Conservation (phyloP, 2,888 invertebrate species). For the Abscondita cerata region DNA sequence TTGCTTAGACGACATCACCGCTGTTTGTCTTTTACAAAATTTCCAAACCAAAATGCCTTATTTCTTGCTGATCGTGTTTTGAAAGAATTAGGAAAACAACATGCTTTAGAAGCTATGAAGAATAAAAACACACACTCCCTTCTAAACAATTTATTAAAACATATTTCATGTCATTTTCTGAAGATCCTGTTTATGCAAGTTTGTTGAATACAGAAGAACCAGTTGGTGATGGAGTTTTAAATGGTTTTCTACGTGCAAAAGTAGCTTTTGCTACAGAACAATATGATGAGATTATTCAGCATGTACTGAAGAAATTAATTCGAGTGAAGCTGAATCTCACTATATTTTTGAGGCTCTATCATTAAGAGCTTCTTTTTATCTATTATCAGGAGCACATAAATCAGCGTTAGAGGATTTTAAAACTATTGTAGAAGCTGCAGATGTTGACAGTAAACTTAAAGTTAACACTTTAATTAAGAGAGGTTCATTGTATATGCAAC, state of each 20-base stretch:
- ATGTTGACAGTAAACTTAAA: slow-evolving; percentile 68
- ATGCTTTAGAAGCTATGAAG: slow-evolving; percentile 77
- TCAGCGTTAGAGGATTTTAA: slow-evolving; percentile 76
- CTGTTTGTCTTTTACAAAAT: slow-evolving; percentile 88
- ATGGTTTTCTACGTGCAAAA: slow-evolving; percentile 75
- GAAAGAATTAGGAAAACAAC: slow-evolving; percentile 78
- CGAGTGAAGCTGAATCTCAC: slow-evolving; percentile 65
- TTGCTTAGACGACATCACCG: slow-evolving; percentile 91
- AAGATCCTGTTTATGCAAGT: slow-evolving; percentile 77
- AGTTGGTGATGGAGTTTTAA: slow-evolving; percentile 54
- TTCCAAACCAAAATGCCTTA: slow-evolving; percentile 84
- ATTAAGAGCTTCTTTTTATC: slow-evolving; percentile 85
- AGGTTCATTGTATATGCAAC: slow-evolving; percentile 83
- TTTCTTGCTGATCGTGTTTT: slow-evolving; percentile 87
- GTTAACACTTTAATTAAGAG: slow-evolving; percentile 89
- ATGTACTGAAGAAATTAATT: slow-evolving; percentile 80
- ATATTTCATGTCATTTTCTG: slow-evolving; percentile 86
- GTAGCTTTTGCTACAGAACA: slow-evolving; percentile 72
- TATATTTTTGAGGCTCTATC: slow-evolving; percentile 75
- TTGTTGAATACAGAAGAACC: slow-evolving; percentile 57
- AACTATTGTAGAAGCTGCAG: slow-evolving; percentile 70
- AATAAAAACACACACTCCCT: slow-evolving; percentile 78
- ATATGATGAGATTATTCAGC: slow-evolving; percentile 79
- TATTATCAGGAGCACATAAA: slow-evolving; percentile 78
- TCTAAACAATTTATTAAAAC: slow-evolving; percentile 86